Conservation (phyloP, 64 coral and sea anemone genomes). For the Montipora capricornis region DNA sequence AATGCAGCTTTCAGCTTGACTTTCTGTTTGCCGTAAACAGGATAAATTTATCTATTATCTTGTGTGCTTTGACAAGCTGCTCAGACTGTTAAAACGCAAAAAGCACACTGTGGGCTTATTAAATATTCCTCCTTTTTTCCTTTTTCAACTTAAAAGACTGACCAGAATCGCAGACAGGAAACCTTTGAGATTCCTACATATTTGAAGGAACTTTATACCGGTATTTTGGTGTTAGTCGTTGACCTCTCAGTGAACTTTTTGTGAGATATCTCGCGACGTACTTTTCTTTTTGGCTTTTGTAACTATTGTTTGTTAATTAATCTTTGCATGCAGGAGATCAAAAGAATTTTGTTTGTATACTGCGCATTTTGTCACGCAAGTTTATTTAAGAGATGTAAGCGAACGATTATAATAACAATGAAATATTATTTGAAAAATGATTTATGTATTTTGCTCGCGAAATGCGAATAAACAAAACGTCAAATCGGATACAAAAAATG, state of each 20-base stretch:
- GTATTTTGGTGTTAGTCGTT: background rate
- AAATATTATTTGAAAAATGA: background rate
- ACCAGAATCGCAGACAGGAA: no score
- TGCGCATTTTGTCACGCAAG: background rate
- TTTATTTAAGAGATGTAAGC: background rate
- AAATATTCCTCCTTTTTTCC: no score
- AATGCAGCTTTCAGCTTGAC: no score
- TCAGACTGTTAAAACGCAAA: background rate
- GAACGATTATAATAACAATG: background rate
- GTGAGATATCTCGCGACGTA: no score
- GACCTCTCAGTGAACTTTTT: background rate
- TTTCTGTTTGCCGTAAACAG: no score
- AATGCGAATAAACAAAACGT: background rate
- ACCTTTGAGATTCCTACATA: background rate
- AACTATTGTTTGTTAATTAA: no score
- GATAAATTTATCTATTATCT: background rate
- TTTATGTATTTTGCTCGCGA: background rate
- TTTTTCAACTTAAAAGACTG: no score
- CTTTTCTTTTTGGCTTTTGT: background rate
- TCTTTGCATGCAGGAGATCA: no score
- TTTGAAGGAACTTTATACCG: background rate
- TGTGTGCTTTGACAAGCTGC: background rate
- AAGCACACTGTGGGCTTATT: no score
- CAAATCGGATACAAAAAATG: no score
- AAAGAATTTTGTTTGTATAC: background rate